phyloP scores from a whole-genome alignment of 2,888 invertebrate species.

The Lacanobia wlatinum region DNA sequence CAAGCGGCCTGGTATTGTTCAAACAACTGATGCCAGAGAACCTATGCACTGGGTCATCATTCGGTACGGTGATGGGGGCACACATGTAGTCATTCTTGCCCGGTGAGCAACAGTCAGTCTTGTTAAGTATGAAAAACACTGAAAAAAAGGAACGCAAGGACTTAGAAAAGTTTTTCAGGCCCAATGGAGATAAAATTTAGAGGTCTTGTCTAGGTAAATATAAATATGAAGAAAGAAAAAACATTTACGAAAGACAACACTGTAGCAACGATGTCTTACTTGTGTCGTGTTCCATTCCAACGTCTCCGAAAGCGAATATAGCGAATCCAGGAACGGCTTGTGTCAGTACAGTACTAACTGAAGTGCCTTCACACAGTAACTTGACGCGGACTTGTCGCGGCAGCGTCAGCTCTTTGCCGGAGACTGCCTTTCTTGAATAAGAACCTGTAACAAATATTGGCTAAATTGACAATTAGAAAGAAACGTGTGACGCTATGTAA shows the following conservation, averaged over 20 bases:
- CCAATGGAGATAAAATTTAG: too few relatives aligned
- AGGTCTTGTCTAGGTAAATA: too few relatives aligned
- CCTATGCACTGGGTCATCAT: constrained; percentile 72
- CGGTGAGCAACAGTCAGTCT: constrained; percentile 33
- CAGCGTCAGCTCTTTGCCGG: constrained; percentile 21
- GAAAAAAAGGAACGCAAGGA: not conserved
- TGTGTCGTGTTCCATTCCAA: constrained; percentile 13
- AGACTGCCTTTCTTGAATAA: constrained; percentile 13
- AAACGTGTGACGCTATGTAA: too few relatives aligned
- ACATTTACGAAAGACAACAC: too few relatives aligned
- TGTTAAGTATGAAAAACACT: constrained; percentile 17
- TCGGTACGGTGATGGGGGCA: constrained; percentile 66
- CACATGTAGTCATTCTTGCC: constrained; percentile 65
- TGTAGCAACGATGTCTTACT: constrained; percentile 1
- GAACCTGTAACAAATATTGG: constrained; percentile 2
- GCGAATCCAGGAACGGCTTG: constrained; percentile 12
- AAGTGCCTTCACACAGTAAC: constrained; percentile 18
- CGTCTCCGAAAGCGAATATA: constrained; percentile 4
- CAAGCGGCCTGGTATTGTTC: constrained; percentile 72
- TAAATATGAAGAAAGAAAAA: too few relatives aligned
- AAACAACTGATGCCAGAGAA: constrained; percentile 72
- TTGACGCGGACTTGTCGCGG: constrained; percentile 7
- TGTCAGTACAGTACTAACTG: constrained; percentile 1
- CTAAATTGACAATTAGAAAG: too few relatives aligned
- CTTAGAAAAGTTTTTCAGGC: too few relatives aligned